These are phyloP conservation scores for Pemphigus obesinymphae DNA, from an alignment of 1,140 invertebrate genomes.

Conservation along the genomic window DNA sequence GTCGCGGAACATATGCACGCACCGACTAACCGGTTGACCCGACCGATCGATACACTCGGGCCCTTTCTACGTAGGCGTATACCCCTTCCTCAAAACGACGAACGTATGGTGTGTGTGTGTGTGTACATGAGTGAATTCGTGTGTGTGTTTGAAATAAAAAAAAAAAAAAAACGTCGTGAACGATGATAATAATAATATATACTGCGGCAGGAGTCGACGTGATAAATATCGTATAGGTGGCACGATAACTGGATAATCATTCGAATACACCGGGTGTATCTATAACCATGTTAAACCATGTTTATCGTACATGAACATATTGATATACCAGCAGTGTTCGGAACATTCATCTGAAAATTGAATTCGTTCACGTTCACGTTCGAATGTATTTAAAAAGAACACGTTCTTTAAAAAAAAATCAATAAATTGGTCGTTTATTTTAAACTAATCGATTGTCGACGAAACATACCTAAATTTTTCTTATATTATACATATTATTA, in stretches of 20 bases:
- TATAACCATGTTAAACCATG: not conserved
- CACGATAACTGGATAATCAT: conserved; percentile 35
- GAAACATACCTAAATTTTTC: too few species aligned
- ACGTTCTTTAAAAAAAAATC: not conserved
- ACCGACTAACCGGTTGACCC: conserved; percentile 33
- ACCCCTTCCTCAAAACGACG: not conserved
- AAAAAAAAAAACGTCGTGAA: too few species aligned
- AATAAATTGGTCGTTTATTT: too few species aligned
- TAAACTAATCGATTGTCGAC: too few species aligned
- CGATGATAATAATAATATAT: too few species aligned
- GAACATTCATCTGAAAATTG: too few species aligned
- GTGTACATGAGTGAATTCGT: not conserved
- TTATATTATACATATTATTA: too few species aligned
- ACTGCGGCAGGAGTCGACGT: not conserved
- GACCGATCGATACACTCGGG: not conserved
- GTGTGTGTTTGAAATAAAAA: not conserved
- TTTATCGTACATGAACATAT: too few species aligned
- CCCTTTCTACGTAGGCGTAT: conserved; percentile 13
- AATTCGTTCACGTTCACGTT: too few species aligned
- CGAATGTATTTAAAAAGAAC: not conserved
- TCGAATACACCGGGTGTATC: not conserved
- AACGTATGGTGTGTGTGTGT: not conserved
- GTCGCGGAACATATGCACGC: conserved; percentile 6
- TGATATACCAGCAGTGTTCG: too few species aligned
- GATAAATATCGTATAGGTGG: not conserved